Base-by-base conservation (phyloP, 2,113 vertebrate species). In the Siphamia tubifer region DNA sequence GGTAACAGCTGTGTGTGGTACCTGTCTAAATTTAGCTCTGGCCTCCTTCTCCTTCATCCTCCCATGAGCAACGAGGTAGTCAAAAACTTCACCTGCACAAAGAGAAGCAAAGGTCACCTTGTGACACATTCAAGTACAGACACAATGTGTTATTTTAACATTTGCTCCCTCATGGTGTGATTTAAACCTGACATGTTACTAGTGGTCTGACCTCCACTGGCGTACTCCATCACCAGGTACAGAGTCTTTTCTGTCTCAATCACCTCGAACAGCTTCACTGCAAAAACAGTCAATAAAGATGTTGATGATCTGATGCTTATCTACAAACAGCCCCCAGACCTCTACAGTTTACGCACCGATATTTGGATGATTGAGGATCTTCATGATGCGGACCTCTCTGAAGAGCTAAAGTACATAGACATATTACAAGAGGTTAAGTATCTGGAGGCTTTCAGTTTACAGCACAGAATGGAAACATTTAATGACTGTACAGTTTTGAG, bases 31-130 rank as follows among this genome's bases (percentile, higher is more conserved):
- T n/a, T n/a, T n/a, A n/a, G n/a, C n/a, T n/a, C n/a, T n/a, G n/a
- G n/a, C n/a, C n/a, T n/a, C 77, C 71, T 80, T 80, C 49, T 75
- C 77, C 61, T 80, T 80, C 77, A 80, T 80, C 71, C 77, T 62
- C 7, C 77, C 77, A 35, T 80, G 77, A 71, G 77, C 77, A 38
- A 80, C 77, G 12, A 80, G 77, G 61, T 80, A 80, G 61, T 80
- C 77, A 24, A 80, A 80, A 21, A 80, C 77, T 47, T 80, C 77
- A 71, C 77, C 77, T 80, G 55, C 16, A 30, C 68, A 57, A 15
- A 40, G 3, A 44, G 5, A 25, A 1, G 2, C 6, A 15, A 2
- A 11, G 3, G 20, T n/a, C 11, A 24, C 2, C 23, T 9, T 35
- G 20, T n/a, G n/a, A n/a, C n/a, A n/a, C n/a, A n/a, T n/a, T n/a